Evolutionary conservation across 2,113 vertebrate genomes (phyloP), one percentile per base, ranked within the genome.

Genomic region (Riparia riparia): DNA sequence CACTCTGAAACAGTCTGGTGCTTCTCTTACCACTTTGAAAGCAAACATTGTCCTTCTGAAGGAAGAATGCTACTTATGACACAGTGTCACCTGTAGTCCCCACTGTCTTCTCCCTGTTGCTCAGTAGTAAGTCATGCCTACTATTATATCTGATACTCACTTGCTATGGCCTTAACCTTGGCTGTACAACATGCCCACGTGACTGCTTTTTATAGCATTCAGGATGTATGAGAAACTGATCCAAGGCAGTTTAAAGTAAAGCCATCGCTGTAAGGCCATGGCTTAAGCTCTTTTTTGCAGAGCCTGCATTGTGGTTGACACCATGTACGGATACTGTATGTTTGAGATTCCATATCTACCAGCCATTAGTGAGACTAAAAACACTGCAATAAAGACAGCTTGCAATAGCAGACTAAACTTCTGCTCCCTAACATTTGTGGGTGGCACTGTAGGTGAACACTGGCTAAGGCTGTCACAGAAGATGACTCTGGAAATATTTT

Each of bases 171-270:
- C 56, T 56, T 70, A 81, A 78, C 82, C 39, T 86, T 92, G 80
- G 58, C 71, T 26, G n/a, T 63, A 73, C 82, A 70, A 42, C 22
- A 5, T 92, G 64, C 58, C 63, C 54, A 32, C 22, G 29, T 54
- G 50, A 51, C 42, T 60, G 50, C 66, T 90, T 94, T 96, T 93
- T 81, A 73, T 78, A 90, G 91, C 26, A 10, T 25, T 86, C 26
- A 32, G 71, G 58, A 63, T 88, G 78, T 72, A 61, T 42, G 32
- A 94, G 82, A 88, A 81, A 31, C n/a, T 72, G 79, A 86, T 66
- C 80, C 8, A 80, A 80, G 68, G 39, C 47, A 86, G 72, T 66
- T 92, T 80, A 92, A 91, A 93, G 70, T 95, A 73, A 86, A 85
- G n/a, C 21, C 18, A 31, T 22, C 28, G 15, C 41, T 82, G 29